Conservation (phyloP, 53 echinoderm and acorn worm genomes). For the Stichopus horrens region DNA sequence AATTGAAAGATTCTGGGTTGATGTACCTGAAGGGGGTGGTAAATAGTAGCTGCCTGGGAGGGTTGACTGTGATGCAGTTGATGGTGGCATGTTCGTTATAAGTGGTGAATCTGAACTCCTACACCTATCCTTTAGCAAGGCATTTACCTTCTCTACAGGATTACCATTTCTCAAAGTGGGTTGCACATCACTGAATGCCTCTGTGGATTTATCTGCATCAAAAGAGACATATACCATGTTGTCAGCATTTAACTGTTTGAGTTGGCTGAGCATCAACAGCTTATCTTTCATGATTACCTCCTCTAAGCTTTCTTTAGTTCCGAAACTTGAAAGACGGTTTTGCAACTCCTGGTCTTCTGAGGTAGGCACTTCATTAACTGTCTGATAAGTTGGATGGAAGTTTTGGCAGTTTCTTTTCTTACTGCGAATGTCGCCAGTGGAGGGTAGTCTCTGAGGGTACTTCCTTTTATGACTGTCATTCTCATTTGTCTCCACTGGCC, state of each 20-base stretch:
- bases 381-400: neutral
- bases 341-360: neutral
- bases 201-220: neutral
- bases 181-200: neutral
- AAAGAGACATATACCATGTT: neutral
- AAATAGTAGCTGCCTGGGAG: neutral
- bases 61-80: neutral
- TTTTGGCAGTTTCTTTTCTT: neutral
- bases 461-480: neutral
- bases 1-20: neutral
- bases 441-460: neutral
- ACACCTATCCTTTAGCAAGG: neutral
- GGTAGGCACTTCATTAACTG: neutral
- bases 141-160: neutral
- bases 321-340: neutral
- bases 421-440: neutral
- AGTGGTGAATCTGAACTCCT: neutral
- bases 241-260: neutral
- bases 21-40: neutral
- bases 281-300: conserved; percentile 35
- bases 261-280: neutral
- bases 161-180: neutral
- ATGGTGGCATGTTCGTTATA: neutral
- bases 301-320: conserved; percentile 22
- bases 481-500: conserved; percentile 33